Percentiles rank a stretch among this genome's conserved stretches.
Evolutionary conservation across 2,113 vertebrate genomes (phyloP).

Genomic region (Mormoops blainvillei): DNA sequence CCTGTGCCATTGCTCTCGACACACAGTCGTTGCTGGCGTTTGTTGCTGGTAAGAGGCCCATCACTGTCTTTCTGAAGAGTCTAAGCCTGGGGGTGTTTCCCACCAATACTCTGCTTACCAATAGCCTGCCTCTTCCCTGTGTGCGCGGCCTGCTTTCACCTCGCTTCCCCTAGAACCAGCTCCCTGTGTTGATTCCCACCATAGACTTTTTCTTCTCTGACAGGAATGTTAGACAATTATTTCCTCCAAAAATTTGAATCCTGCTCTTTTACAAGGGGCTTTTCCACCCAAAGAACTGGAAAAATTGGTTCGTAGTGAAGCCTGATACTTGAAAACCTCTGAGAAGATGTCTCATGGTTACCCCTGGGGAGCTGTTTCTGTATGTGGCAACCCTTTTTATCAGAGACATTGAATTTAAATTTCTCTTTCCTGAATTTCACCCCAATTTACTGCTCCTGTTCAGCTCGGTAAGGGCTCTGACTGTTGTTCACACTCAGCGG

Average conservation of each 20-base stretch:
- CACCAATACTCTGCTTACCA: neutral
- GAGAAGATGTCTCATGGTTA: neutral
- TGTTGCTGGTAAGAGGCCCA: neutral
- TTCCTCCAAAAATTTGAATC: neutral
- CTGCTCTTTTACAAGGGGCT: neutral
- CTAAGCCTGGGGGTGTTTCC: neutral
- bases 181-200: neutral
- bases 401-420: neutral
- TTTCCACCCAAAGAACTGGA: neutral
- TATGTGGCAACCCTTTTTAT: neutral
- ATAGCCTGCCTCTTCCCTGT: neutral
- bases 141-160: neutral
- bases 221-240: neutral
- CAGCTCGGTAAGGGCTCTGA: constrained; percentile 11
- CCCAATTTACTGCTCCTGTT: neutral
- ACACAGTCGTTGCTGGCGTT: fast-evolving
- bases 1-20: neutral
- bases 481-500: constrained; percentile 27
- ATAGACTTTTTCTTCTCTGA: neutral
- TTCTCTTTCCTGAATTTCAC: constrained; percentile 50
- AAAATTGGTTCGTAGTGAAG: neutral
- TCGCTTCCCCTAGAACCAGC: neutral
- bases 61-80: neutral
- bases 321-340: neutral
- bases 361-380: neutral